These are phyloP conservation scores for Melitaea athalia DNA, from an alignment of 2,888 invertebrate genomes.

Conservation along the genomic window DNA sequence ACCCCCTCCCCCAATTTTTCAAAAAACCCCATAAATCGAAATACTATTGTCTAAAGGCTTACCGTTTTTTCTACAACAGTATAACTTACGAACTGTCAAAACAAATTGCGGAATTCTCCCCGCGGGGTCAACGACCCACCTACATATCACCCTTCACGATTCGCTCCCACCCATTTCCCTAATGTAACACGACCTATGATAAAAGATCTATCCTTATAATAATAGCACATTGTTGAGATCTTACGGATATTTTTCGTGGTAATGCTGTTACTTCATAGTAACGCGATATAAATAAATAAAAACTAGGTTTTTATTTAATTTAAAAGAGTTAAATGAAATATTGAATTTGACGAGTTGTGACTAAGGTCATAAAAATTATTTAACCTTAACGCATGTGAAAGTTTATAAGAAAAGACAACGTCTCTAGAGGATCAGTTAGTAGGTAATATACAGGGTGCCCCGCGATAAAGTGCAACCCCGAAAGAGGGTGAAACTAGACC, in stretches of 20 bases:
- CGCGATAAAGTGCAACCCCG: too few relatives aligned
- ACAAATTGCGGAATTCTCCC: constrained; percentile 33
- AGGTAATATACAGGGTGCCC: too few relatives aligned
- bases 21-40: too few relatives aligned
- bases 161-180: constrained; percentile 38
- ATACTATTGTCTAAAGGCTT: too few relatives aligned
- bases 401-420: too few relatives aligned
- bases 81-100: constrained; percentile 34
- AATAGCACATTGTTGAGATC: constrained; percentile 34
- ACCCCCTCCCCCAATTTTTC: too few relatives aligned
- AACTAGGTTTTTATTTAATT: background rate
- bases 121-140: constrained; percentile 39
- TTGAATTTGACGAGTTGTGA: background rate
- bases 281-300: background rate
- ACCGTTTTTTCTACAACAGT: constrained; percentile 28
- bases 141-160: constrained; percentile 37
- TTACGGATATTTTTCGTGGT: constrained; percentile 29
- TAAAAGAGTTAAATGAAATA: background rate
- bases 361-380: too few relatives aligned
- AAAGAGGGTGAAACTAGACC: too few relatives aligned
- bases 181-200: constrained; percentile 43
- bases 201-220: constrained; percentile 39
- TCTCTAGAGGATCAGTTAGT: too few relatives aligned
- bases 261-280: constrained; percentile 29
- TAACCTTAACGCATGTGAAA: too few relatives aligned